Percentiles rank a stretch among this genome's conserved stretches.
Conservation (phyloP, 2,888 invertebrate genomes). For the Luperina nickerlii region DNA sequence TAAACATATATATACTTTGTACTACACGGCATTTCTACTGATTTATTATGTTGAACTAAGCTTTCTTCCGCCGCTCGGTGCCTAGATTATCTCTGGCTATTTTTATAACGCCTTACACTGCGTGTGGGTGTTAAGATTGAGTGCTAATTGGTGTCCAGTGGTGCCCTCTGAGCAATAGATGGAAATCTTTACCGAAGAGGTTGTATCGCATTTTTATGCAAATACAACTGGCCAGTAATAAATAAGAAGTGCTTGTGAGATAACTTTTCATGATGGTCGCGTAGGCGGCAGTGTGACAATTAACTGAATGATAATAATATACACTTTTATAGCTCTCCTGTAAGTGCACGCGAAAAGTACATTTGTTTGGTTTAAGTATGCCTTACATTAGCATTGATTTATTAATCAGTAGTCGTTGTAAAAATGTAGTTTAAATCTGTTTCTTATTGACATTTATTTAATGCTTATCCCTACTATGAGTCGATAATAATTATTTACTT, state of each 20-base stretch:
- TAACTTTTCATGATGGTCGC: constrained; percentile 42
- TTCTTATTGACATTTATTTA: constrained; percentile 14
- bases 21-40: background rate
- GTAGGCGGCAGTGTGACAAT: constrained; percentile 52
- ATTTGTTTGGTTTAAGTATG: constrained; percentile 31
- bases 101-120: constrained; percentile 41
- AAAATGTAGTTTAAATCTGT: constrained; percentile 14
- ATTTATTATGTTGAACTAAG: constrained; percentile 34
- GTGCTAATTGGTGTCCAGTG: constrained; percentile 72
- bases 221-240: constrained; percentile 63
- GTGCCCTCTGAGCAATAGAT: constrained; percentile 60
- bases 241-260: constrained; percentile 53
- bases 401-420: constrained; percentile 20
- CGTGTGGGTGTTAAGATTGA: constrained; percentile 70
- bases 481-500: constrained; percentile 7
- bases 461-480: background rate
- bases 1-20: background rate
- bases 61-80: constrained; percentile 15
- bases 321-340: constrained; percentile 20
- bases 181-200: constrained; percentile 63
- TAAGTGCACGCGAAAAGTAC: constrained; percentile 36
- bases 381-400: constrained; percentile 26
- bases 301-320: constrained; percentile 35
- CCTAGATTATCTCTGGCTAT: constrained; percentile 31
- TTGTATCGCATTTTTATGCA: constrained; percentile 74